Evolutionary conservation across 2,113 vertebrate species (phyloP), one percentile per base, ranked within the genome.

Genomic region (Aythya baeri): DNA sequence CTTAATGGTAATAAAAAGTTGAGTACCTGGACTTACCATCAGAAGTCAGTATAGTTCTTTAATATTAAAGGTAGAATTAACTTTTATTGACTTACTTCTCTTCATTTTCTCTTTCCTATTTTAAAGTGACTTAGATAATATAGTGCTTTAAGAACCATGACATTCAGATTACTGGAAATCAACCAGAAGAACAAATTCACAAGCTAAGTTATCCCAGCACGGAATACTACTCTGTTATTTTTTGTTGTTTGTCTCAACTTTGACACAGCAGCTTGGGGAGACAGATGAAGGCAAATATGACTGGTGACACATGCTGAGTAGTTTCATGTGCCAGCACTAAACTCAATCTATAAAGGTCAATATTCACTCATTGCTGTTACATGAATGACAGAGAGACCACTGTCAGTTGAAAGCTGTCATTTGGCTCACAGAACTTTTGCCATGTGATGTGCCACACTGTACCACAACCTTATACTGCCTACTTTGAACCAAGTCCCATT

Each of bases 381-480:
- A 7, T 29, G 36, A 20, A 34, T 27, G 61, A 49, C 50, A 61
- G 27, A 66, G 15, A 50, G 25, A 58, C 6, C 46, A 26, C n/a
- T n/a, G 23, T 43, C 61, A 86, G 61, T 41, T 43, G 62, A n/a
- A 61, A 63, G n/a, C 7, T 71, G 23, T 6, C 43, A 13, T 31
- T 44, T 71, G 68, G n/a, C 61, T 61, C 34, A 27, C 12, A 22
- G 36, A 74, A 12, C 12, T 50, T 70, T 92, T 36, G 10, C 11
- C n/a, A 26, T 0, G 0, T 4, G 10, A 44, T 29, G 12, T 46
- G 32, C 13, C 58, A 72, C n/a, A 49, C 7, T 29, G 20, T 20
- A 73, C 32, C 32, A 74, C 41, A 83, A n/a, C 41, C 34, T 54
- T 54, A 73, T 12, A 11, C 7, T 71, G 38, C 12, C 1, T 74